Evolutionary conservation across 1,140 invertebrate genomes (phyloP).

Genomic region (Rhynchophorus ferrugineus): DNA sequence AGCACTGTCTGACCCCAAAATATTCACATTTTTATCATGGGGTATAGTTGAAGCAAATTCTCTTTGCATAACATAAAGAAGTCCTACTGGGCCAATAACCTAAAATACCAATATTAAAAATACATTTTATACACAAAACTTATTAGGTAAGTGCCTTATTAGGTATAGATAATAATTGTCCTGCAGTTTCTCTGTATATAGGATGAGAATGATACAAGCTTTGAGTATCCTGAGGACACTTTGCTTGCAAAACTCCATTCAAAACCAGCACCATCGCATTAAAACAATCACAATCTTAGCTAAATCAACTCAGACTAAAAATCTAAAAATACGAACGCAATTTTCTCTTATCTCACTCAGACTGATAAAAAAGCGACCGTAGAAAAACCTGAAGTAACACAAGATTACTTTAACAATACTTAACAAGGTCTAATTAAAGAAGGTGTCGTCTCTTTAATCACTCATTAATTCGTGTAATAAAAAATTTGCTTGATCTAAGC

Average conservation of each 20-base stretch:
- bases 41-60: constrained; percentile 85
- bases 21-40: constrained; percentile 84
- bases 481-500: too few relatives aligned
- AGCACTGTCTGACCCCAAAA: constrained; percentile 87
- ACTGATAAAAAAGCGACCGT: too few relatives aligned
- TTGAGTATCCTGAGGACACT: constrained; percentile 72
- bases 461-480: constrained; percentile 15
- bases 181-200: constrained; percentile 74
- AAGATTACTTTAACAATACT: constrained; percentile 9
- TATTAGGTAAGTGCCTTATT: constrained; percentile 49
- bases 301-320: too few relatives aligned
- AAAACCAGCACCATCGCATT: constrained; percentile 76
- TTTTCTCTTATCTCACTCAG: too few relatives aligned
- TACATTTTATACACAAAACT: constrained; percentile 1
- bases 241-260: constrained; percentile 77
- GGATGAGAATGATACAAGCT: constrained; percentile 72
- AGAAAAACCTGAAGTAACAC: background rate
- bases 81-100: constrained; percentile 71
- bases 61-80: constrained; percentile 83
- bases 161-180: constrained; percentile 66
- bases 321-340: too few relatives aligned
- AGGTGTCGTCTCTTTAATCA: constrained; percentile 18
- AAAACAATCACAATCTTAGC: too few relatives aligned
- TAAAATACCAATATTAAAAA: background rate
- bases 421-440: constrained; percentile 21